Conservation (phyloP, 2,113 vertebrate genomes). For the Hystrix cristata region DNA sequence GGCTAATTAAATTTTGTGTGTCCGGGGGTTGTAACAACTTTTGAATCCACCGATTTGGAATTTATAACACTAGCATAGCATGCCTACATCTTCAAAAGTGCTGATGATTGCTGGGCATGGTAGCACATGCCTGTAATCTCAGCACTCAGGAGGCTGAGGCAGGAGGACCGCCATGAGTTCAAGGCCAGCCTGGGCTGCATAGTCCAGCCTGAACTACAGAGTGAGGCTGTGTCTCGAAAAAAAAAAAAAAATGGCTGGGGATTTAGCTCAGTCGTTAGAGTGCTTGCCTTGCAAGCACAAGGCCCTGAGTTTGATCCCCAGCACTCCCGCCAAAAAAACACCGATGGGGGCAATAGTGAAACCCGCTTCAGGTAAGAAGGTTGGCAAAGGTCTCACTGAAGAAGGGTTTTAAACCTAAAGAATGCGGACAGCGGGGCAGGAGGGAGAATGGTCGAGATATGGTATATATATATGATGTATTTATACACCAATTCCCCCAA, state of each 20-base stretch:
- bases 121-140: not conserved
- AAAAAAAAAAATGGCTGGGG: not conserved
- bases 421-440: not conserved
- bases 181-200: not conserved
- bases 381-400: not conserved
- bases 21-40: not conserved
- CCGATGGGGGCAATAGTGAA: not conserved
- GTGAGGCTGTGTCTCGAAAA: not conserved
- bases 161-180: not conserved
- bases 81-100: not conserved
- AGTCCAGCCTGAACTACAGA: no score
- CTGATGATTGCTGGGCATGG: not conserved
- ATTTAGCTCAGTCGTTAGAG: not conserved
- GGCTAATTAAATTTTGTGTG: slow-evolving; percentile 28
- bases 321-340: no score
- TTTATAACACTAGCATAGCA: not conserved
- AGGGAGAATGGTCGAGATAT: not conserved
- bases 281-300: no score
- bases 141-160: not conserved
- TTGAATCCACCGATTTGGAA: not conserved
- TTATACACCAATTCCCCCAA: no score
- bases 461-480: no score
- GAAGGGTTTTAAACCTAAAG: not conserved
- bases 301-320: no score
- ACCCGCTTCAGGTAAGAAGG: not conserved